phyloP scores from a whole-genome alignment of 2,113 vertebrate species.

The Mustela nigripes region DNA sequence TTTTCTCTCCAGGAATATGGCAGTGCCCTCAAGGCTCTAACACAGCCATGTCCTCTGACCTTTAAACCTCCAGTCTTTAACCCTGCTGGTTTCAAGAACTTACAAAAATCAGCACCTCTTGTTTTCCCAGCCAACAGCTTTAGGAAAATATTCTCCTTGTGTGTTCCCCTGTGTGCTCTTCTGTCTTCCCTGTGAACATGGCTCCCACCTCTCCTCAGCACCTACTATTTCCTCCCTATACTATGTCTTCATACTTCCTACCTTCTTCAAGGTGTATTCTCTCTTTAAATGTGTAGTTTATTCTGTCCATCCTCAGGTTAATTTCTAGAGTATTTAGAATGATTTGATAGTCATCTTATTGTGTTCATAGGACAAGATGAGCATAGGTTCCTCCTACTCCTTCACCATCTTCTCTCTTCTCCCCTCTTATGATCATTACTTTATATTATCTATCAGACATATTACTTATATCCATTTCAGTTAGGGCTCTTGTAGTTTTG shows the following conservation, averaged over 20 bases:
- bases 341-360: neutral
- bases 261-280: neutral
- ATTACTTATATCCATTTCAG: neutral
- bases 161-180: neutral
- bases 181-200: neutral
- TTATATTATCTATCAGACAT: neutral
- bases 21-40: neutral
- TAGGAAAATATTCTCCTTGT: neutral
- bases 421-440: neutral
- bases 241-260: neutral
- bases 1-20: neutral
- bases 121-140: neutral
- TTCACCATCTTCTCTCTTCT: neutral
- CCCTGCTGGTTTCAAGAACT: neutral
- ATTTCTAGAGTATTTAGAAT: neutral
- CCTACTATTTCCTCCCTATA: neutral
- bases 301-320: neutral
- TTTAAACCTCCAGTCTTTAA: neutral
- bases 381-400: neutral
- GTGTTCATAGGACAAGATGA: neutral
- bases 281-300: neutral
- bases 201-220: neutral
- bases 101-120: neutral
- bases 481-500: neutral
- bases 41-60: neutral